Base-by-base conservation (phyloP, 2,113 vertebrate genomes). In the Dissostichus mawsoni region DNA sequence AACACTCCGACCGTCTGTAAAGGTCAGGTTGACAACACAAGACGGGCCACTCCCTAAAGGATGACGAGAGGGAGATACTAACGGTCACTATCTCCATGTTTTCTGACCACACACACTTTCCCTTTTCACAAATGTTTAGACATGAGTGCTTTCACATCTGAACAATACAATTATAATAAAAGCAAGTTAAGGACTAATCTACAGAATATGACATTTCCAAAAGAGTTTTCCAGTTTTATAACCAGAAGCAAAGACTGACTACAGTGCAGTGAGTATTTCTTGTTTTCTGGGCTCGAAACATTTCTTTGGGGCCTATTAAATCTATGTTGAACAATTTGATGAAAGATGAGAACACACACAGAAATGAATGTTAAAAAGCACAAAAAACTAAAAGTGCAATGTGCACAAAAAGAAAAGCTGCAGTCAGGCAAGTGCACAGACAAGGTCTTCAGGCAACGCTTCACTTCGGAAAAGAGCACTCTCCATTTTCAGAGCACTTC, bases 21-120 rank as follows among this genome's bases (percentile, higher is more conserved):
- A 89, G 90, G 89, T 89, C 89, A 90, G 58, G 2, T 64, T 74
- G 81, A 88, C 85, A 85, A 58, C 68, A 64, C 41, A 71, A 69
- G 81, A 84, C 87, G 76, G 77, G 77, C 53, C 13, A 59, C 79
- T 25, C 47, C 57, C 76, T 74, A 77, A 79, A 64, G 47, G 63
- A 64, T 83, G 51, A 61, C 12, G 69, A 48, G 41, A 69, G 66
- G 78, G n/a, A 78, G 50, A 67, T 18, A 67, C 17, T 33, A 48
- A 8, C 64, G 48, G 64, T 36, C 57, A 66, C 63, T 65, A 63
- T 76, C 62, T 71, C 61, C 50, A 67, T 72, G 59, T 51, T 74
- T 64, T 74, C 44, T 53, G 25, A 55, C 72, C 56, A 59, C 13
- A 50, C 74, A 63, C 51, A 57, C 9, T 66, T 78, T 9, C 12